Base-by-base conservation (phyloP, 2,113 vertebrate genomes). In the Tretioscincus oriximinensis region DNA sequence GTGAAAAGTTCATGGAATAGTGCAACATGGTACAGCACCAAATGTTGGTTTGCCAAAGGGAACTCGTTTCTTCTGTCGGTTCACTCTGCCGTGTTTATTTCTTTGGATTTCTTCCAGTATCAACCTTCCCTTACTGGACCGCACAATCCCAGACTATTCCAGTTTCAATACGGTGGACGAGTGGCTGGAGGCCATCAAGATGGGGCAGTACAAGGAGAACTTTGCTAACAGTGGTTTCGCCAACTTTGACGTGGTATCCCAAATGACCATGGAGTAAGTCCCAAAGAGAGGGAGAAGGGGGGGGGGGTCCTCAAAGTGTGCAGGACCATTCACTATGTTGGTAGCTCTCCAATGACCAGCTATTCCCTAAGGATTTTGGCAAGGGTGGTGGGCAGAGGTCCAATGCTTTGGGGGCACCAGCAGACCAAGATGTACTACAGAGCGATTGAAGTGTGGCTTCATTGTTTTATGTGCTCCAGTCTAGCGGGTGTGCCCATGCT, bases 171-270 rank as follows among this genome's bases (percentile, higher is more conserved):
- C 96, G 0, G 96, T 99, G 90, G 96, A 97, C 2, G 98, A 99
- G 81, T 99, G 98, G 98, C 94, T 99, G 89, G 98, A 99, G 1
- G 98, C 97, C 92, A 98, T 99, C 89, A 99, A 99, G 93, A 99
- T 99, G 98, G 96, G 97, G 81, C 98, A 99, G 90, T 99, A 99
- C 94, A 99, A 98, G 93, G 97, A 99, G 88, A 97, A 95, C 93
- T 99, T 99, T 71, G 92, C 95, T 94, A 97, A 80, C 3, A 96
- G 96, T 12, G 97, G 96, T 72, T 98, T 99, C 92, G 96, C 89
- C 84, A 96, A 95, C 91, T 99, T 99, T n/a, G 96, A 98, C 0
- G 89, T 96, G 1, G 98, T 99, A 69, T 98, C 98, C 9, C 97
- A 99, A 87, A 98, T 99, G 96, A 97, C 96, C 80, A 96, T 97